Conservation (phyloP, 2,113 vertebrate genomes). For the Circaetus cinerascens region DNA sequence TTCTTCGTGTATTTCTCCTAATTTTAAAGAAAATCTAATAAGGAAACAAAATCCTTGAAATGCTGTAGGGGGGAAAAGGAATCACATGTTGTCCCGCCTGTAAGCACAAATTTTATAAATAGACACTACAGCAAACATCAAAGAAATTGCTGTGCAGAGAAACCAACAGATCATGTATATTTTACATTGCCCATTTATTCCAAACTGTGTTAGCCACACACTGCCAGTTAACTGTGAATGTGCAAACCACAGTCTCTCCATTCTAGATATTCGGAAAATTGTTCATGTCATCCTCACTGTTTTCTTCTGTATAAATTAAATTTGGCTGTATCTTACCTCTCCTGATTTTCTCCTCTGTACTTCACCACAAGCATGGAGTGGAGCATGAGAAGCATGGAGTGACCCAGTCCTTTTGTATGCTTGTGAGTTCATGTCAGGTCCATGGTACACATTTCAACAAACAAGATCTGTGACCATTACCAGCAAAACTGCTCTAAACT, state of each 20-base stretch:
- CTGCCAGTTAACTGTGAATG: background rate
- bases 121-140: constrained; percentile 33
- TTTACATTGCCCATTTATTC: constrained; percentile 12
- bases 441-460: background rate
- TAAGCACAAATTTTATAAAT: constrained; percentile 50
- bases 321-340: background rate
- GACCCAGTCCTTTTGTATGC: background rate
- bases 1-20: background rate
- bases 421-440: background rate
- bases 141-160: background rate
- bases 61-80: background rate
- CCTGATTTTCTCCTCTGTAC: background rate
- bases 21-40: constrained; percentile 33
- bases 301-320: background rate
- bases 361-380: background rate
- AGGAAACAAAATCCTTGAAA: constrained; percentile 56
- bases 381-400: background rate
- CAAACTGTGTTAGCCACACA: background rate
- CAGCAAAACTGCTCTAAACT: background rate
- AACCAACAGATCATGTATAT: constrained; percentile 26
- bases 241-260: background rate
- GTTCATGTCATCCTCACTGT: accelerated
- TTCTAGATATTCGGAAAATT: background rate
- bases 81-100: constrained; percentile 3
- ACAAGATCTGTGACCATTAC: too few species aligned